Conservation (phyloP, 2,797 vertebrate genomes). For the Darevskia nairensis region DNA sequence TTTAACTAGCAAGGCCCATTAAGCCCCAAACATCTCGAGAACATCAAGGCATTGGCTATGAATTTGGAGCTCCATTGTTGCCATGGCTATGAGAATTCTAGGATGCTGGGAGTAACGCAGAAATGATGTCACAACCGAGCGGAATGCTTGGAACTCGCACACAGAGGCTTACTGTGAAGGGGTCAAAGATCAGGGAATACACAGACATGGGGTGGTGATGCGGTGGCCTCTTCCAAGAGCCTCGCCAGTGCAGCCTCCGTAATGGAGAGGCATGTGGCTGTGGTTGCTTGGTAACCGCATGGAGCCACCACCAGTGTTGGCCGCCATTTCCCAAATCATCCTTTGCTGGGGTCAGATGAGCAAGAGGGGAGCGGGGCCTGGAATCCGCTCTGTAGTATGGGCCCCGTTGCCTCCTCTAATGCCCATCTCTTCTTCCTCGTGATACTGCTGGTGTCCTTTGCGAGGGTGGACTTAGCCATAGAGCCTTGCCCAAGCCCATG, state of each 20-base stretch:
- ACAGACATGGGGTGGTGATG: slow-evolving; percentile 7
- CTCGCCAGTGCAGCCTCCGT: background rate
- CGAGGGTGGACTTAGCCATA: accelerated
- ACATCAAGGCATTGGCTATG: background rate
- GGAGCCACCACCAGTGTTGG: background rate
- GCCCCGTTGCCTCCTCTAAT: background rate
- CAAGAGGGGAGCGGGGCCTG: background rate
- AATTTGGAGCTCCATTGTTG: background rate
- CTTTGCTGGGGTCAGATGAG: slow-evolving; percentile 4
- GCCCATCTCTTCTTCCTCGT: slow-evolving; percentile 1
- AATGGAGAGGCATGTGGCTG: background rate
- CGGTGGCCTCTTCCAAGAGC: background rate
- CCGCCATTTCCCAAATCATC: slow-evolving; percentile 1
- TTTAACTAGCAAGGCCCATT: background rate
- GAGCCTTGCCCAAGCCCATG: slow-evolving; percentile 20
- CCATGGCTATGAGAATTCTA: background rate
- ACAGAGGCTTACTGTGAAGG: background rate
- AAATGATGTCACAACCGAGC: slow-evolving; percentile 23
- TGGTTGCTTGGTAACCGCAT: slow-evolving; percentile 32
- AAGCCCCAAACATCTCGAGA: background rate
- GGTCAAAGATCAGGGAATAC: background rate
- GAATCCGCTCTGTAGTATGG: slow-evolving; percentile 21
- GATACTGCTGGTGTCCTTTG: background rate
- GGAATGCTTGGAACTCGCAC: background rate
- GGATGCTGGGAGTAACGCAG: background rate